Evolutionary conservation across 2,797 vertebrate genomes (phyloP), one percentile per base, ranked within the genome.

Genomic region (Podargus strigoides): DNA sequence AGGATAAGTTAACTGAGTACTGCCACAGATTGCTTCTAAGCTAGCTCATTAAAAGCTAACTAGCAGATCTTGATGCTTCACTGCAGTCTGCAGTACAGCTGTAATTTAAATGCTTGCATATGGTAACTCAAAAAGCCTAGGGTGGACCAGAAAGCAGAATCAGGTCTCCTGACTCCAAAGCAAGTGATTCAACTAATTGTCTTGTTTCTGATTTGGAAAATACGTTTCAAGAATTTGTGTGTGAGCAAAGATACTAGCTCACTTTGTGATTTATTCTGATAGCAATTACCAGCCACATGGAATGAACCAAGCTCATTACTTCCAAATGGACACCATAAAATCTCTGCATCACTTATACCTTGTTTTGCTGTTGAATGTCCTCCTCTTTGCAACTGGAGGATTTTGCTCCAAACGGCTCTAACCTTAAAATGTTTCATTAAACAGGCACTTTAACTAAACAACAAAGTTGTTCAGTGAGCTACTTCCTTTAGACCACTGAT

Each of bases 1-100:
- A 89, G 47, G 78, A 21, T 56, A 72, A 92, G 89, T 85, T 90
- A 95, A 90, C 56, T 64, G 85, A 85, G 69, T 66, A 32, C 78
- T 85, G 69, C 79, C 67, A 83, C 76, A 81, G 69, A 47, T 46
- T 88, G 82, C 73, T 93, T 93, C 85, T 49, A 84, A 93, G 79
- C 53, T 59, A 88, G 82, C 76, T 93, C 89, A 94, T 95, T 96
- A 95, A 94, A 93, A 94, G n/a, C 56, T 86, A 64, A 90, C 79
- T 58, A 84, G 85, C 79, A 91, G 76, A 84, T 67, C 93, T 90
- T 55, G 91, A 94, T 93, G 83, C 80, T 81, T 91, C 87, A 75
- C 73, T 84, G 82, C 85, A 94, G 87, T 80, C 76, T 94, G 85
- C 73, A 81, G 90, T 49, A 81, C 47, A 94, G 69, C 46, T 42